Evolutionary conservation across 2,797 vertebrate genomes (phyloP).

Genomic region (Pipistrellus pygmaeus): DNA sequence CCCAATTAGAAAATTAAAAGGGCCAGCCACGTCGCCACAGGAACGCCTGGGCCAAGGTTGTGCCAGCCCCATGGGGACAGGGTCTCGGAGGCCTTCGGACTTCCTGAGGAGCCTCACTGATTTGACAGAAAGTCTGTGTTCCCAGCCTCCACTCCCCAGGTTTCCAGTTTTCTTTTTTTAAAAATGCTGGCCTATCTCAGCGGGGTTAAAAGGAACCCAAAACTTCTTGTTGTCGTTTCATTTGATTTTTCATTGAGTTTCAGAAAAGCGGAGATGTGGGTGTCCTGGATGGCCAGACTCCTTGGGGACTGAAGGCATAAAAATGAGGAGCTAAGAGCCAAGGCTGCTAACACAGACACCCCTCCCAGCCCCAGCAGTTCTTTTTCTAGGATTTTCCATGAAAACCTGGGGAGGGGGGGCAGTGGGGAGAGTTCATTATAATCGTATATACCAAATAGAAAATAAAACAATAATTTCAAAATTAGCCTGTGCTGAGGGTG

Average conservation of each 20-base stretch:
- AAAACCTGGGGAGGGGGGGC: neutral
- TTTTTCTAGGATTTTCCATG: conserved; percentile 43
- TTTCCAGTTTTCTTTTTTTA: neutral
- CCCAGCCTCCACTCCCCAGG: too few relatives aligned
- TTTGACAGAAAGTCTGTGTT: neutral
- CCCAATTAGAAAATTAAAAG: neutral
- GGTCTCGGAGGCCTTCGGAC: neutral
- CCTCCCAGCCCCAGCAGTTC: neutral
- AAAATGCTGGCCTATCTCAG: neutral
- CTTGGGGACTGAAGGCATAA: neutral
- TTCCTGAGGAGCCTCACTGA: neutral
- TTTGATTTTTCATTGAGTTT: conserved; percentile 28
- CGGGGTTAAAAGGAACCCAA: neutral
- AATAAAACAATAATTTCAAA: conserved; percentile 44
- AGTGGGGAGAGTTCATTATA: neutral
- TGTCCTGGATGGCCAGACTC: neutral
- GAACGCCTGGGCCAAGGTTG: neutral
- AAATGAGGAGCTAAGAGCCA: neutral
- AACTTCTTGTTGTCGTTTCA: neutral
- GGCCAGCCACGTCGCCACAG: neutral
- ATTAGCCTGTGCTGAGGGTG: neutral
- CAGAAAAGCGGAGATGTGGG: neutral
- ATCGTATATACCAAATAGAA: conserved; percentile 27
- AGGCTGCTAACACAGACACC: neutral
- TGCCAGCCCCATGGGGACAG: neutral